Conservation (phyloP, 2,113 vertebrate genomes). For the Mobula birostris region DNA sequence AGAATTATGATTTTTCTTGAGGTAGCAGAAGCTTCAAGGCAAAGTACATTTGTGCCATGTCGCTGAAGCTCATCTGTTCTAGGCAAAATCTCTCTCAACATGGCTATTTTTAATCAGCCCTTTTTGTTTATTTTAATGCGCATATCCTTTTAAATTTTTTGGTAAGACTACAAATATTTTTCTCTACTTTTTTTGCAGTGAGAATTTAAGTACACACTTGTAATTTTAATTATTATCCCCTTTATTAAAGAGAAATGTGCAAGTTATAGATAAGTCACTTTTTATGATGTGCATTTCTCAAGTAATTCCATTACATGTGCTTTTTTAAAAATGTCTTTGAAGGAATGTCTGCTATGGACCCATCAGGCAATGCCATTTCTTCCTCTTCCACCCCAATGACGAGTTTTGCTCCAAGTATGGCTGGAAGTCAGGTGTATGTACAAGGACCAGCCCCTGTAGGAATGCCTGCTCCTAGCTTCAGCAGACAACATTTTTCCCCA, state of each 20-base stretch:
- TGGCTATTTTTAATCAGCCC: neutral
- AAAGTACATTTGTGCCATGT: neutral
- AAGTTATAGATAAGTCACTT: constrained; percentile 35
- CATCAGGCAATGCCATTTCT: constrained; percentile 64
- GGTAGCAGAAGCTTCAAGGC: neutral
- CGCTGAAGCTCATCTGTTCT: neutral
- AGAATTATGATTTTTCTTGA: neutral
- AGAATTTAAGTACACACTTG: constrained; percentile 5
- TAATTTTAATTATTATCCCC: constrained; percentile 21
- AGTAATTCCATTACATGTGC: constrained; percentile 34
- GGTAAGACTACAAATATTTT: neutral
- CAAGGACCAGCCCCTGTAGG: constrained; percentile 79
- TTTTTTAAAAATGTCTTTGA: constrained; percentile 49
- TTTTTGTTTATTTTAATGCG: neutral
- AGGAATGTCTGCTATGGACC: constrained; percentile 73
- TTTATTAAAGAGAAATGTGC: constrained; percentile 36
- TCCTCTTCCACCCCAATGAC: constrained; percentile 74
- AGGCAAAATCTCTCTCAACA: neutral
- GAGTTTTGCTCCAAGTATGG: constrained; percentile 87
- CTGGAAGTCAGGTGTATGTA: constrained; percentile 86
- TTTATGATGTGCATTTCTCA: constrained; percentile 38
- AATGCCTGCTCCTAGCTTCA: constrained; percentile 77
- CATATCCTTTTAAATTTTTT: neutral
- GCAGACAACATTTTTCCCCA: constrained; percentile 98
- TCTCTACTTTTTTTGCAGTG: neutral